Conservation (phyloP, 2,113 vertebrate genomes). For the Oreamnos americanus region DNA sequence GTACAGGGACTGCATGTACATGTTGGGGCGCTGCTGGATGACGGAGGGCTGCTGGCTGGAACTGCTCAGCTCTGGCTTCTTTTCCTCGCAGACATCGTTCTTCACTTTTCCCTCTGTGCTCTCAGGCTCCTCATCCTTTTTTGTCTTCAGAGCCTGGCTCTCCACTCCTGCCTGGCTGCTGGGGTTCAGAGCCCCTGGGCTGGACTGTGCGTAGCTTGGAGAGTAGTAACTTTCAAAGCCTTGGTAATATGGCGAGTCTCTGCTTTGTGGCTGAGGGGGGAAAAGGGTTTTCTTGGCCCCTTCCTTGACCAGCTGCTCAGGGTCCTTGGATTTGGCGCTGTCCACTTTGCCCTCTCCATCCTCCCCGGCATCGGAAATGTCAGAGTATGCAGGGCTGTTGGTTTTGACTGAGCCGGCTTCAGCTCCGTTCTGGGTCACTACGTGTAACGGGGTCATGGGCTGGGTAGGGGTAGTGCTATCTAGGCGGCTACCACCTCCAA, state of each 20-base stretch:
- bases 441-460: constrained; percentile 91
- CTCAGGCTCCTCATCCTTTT: constrained; percentile 94
- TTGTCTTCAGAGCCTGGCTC: constrained; percentile 88
- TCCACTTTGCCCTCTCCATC: constrained; percentile 95
- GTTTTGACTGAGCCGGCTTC: constrained; percentile 96
- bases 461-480: constrained; percentile 88
- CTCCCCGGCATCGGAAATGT: constrained; percentile 97
- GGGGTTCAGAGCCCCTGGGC: constrained; percentile 87
- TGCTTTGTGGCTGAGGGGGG: constrained; percentile 88
- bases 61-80: constrained; percentile 85
- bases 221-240: constrained; percentile 96
- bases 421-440: constrained; percentile 94
- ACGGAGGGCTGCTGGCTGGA: constrained; percentile 93
- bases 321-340: constrained; percentile 87
- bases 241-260: constrained; percentile 94
- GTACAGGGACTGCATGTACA: constrained; percentile 99
- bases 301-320: constrained; percentile 92
- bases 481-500: constrained; percentile 90
- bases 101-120: constrained; percentile 89
- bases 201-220: constrained; percentile 93
- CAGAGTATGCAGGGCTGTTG: constrained; percentile 96
- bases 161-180: constrained; percentile 79
- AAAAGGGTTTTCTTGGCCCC: constrained; percentile 96
- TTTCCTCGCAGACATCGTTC: constrained; percentile 90
- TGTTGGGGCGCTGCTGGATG: constrained; percentile 96